Evolutionary conservation across 2,888 invertebrate genomes (phyloP).

Genomic region (Microctonus brassicae): DNA sequence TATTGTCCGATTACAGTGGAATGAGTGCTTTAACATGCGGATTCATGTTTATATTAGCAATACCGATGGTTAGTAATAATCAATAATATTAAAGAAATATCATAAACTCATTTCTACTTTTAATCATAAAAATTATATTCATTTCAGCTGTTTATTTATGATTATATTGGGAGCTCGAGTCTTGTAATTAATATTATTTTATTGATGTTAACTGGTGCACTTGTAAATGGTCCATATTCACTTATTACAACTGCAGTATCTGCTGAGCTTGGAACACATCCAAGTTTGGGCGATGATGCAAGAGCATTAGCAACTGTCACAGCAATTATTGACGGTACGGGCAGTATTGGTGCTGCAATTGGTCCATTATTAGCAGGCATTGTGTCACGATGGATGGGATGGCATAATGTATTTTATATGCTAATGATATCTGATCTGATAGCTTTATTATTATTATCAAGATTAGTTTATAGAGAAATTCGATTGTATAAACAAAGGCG

Average conservation of each 20-base stretch:
- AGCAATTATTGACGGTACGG: constrained; percentile 97
- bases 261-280: constrained; percentile 93
- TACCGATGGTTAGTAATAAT: constrained; percentile 80
- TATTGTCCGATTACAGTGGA: constrained; percentile 84
- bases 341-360: constrained; percentile 92
- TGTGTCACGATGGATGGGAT: constrained; percentile 77
- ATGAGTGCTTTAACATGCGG: constrained; percentile 92
- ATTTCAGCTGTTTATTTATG: constrained; percentile 84
- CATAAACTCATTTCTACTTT: constrained; percentile 9
- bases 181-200: constrained; percentile 77
- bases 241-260: constrained; percentile 97
- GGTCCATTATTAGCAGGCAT: constrained; percentile 92
- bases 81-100: not conserved
- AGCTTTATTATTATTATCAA: constrained; percentile 75
- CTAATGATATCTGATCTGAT: constrained; percentile 85
- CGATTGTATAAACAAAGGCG: constrained; percentile 55
- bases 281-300: constrained; percentile 84
- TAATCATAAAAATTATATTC: constrained; percentile 34
- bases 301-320: constrained; percentile 97
- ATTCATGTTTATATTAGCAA: constrained; percentile 82
- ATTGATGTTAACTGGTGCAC: constrained; percentile 80
- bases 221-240: constrained; percentile 97
- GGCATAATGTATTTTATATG: constrained; percentile 93
- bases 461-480: constrained; percentile 69
- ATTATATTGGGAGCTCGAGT: constrained; percentile 78